Base-by-base conservation (phyloP, 2,797 vertebrate genomes). In the Scarus forsteni region DNA sequence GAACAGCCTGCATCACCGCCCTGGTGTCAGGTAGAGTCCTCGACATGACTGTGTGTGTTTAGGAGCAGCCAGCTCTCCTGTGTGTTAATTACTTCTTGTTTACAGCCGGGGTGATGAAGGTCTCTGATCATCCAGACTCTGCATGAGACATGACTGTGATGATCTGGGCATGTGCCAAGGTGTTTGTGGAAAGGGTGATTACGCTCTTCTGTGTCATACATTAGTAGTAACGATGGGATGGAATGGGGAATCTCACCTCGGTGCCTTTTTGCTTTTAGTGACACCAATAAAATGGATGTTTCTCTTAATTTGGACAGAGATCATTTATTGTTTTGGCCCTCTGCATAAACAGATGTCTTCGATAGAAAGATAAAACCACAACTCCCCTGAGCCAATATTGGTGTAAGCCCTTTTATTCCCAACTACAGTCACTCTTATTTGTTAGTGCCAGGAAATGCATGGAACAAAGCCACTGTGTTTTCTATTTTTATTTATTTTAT, bases 81-180 rank as follows among this genome's bases (percentile, higher is more conserved):
- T n/a, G 73, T 71, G 74, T 57, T 84, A 83, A 85, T 85, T 69
- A 78, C 60, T 63, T 7, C 50, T 70, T 80, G 76, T 85, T 80
- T 84, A 78, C 79, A 84, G 65, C 15, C 0, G 14, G 73, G 73
- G 73, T 63, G 68, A 70, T 53, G 46, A 58, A 72, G 65, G 66
- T 70, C 72, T 80, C 53, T 39, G 52, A 72, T 79, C 60, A 18
- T 56, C 50, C 59, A 15, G 36, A 10, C 48, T 67, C 19, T 44
- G 57, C 8, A 0, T 67, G 64, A 67, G 43, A 48, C 57, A 60
- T 70, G 65, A 82, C 43, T 61, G 15, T 42, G 57, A 40, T 0
- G 1, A 51, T 66, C 40, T 46, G 18, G 77, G 80, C 77, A 11
- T 11, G 15, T 56, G 70, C 78, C 75, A 78, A 67, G 36, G 16